A percentile compares a stretch with the other conserved stretches of the same genome.
These are phyloP conservation scores for Andrena haemorrhoa DNA, from an alignment of 2,888 invertebrate species.

Conservation along the genomic window DNA sequence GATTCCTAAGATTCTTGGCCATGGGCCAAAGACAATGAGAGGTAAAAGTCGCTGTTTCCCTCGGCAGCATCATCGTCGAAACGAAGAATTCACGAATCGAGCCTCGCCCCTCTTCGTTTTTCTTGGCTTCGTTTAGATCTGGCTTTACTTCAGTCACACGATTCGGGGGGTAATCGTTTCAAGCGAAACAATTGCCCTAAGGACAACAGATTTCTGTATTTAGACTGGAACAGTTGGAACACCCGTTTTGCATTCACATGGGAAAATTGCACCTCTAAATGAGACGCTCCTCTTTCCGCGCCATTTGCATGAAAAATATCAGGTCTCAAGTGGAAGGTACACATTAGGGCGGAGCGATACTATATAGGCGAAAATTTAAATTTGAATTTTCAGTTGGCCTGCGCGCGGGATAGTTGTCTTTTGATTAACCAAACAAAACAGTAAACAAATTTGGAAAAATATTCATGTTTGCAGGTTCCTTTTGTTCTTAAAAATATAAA, in stretches of 20 bases:
- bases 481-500: no score
- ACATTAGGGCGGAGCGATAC: no score
- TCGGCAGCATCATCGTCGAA: slow-evolving; percentile 46
- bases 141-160: slow-evolving; percentile 31
- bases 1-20: slow-evolving; percentile 70
- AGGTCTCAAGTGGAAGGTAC: no score
- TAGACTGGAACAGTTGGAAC: background rate
- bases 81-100: slow-evolving; percentile 62
- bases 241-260: background rate
- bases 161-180: slow-evolving; percentile 38
- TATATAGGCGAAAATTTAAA: no score
- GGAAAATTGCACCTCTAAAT: background rate
- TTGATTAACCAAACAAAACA: no score
- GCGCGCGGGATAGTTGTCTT: no score
- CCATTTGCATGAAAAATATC: no score
- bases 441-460: no score
- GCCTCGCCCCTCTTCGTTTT: slow-evolving; percentile 39
- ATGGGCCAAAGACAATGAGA: slow-evolving; percentile 63
- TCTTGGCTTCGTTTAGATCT: slow-evolving; percentile 44
- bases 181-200: slow-evolving; percentile 31
- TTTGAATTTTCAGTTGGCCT: no score
- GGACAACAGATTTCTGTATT: background rate
- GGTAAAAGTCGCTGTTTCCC: slow-evolving; percentile 63
- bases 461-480: no score
- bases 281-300: background rate